Conservation (phyloP, 2,113 vertebrate species). For the Bostrychus sinensis region DNA sequence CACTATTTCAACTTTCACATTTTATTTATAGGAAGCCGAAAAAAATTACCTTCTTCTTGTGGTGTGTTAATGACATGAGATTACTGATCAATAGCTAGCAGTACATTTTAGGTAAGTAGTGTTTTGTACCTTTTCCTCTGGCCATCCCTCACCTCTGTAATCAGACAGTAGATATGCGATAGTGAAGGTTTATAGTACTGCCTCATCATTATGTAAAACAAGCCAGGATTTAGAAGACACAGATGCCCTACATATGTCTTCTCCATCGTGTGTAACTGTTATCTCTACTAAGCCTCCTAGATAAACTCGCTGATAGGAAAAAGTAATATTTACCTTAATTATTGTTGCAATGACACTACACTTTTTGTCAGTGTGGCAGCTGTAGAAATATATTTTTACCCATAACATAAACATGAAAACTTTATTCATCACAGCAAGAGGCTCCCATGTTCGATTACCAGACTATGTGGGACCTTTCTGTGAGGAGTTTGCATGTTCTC, state of each 20-base stretch:
- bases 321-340: background rate
- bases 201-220: conserved; percentile 17
- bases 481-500: too few species aligned
- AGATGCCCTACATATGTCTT: background rate
- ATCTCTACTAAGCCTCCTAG: background rate
- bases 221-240: background rate
- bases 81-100: background rate
- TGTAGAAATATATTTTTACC: too few species aligned
- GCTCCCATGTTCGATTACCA: too few species aligned
- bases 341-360: too few species aligned
- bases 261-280: background rate
- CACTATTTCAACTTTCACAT: too few species aligned
- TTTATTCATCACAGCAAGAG: too few species aligned
- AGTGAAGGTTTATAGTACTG: background rate
- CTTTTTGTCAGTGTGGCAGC: too few species aligned
- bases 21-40: too few species aligned
- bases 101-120: background rate
- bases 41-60: too few species aligned
- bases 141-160: conserved; percentile 11
- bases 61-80: background rate
- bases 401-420: too few species aligned
- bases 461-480: too few species aligned
- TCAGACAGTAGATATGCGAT: conserved; percentile 21
- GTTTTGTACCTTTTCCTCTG: conserved; percentile 14
- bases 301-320: background rate